phyloP scores from a whole-genome alignment of 2,113 vertebrate genomes.

The Phalacrocorax pelagicus region DNA sequence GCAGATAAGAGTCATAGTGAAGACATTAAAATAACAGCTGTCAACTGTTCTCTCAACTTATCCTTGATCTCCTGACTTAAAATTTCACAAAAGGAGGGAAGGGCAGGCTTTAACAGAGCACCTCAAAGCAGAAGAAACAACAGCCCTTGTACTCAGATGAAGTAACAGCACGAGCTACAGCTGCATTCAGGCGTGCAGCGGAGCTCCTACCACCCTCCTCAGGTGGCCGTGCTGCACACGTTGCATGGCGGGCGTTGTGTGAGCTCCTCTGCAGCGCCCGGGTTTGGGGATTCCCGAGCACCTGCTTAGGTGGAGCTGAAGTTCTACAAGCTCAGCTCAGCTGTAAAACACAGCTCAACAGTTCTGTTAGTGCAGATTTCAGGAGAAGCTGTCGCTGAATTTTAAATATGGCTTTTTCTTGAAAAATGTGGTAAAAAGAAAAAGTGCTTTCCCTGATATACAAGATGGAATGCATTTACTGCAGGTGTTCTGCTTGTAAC shows the following conservation, averaged over 20 bases:
- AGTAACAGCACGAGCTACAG: fast-evolving
- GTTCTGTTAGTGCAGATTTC: neutral
- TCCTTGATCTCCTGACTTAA: neutral
- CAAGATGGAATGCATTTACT: neutral
- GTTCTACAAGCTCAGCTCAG: neutral
- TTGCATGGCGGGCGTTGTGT: fast-evolving
- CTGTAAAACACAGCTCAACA: neutral
- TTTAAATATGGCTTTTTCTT: neutral
- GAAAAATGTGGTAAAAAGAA: neutral
- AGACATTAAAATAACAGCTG: neutral
- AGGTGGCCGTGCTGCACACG: fast-evolving
- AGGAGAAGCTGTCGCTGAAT: neutral
- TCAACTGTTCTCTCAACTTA: neutral
- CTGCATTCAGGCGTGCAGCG: fast-evolving
- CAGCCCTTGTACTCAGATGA: neutral
- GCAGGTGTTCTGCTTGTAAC: neutral
- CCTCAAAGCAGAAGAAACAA: neutral
- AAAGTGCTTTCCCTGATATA: neutral
- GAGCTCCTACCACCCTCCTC: neutral
- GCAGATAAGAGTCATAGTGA: neutral
- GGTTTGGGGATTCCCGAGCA: neutral
- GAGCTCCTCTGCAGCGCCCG: neutral
- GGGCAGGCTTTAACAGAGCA: neutral
- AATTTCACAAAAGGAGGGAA: neutral
- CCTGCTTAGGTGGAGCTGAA: neutral